phyloP scores from a whole-genome alignment of 2,113 vertebrate species.

The Zosterops hypoxanthus region DNA sequence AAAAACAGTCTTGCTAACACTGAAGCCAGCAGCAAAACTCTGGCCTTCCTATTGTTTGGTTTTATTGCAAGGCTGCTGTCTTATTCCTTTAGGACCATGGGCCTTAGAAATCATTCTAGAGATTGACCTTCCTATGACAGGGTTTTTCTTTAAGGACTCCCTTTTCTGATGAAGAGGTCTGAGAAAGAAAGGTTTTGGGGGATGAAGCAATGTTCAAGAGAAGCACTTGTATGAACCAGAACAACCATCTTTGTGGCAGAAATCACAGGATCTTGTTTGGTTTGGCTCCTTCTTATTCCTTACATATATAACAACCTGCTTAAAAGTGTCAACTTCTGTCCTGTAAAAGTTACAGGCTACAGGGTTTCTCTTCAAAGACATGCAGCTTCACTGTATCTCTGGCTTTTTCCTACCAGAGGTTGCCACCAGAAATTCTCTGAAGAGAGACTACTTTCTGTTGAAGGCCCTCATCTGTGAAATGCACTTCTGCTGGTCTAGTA shows the following conservation, averaged over 20 bases:
- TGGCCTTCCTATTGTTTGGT: neutral
- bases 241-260: neutral
- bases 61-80: neutral
- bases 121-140: neutral
- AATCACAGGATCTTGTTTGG: neutral
- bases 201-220: neutral
- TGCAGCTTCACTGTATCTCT: neutral
- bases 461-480: neutral
- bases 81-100: neutral
- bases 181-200: neutral
- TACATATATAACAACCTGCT: neutral
- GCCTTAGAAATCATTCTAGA: neutral
- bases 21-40: neutral
- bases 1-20: neutral
- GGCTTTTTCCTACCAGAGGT: neutral
- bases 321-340: neutral
- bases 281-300: neutral
- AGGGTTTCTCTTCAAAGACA: neutral
- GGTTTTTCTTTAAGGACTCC: neutral
- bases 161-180: neutral
- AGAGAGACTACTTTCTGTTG: neutral
- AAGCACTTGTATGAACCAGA: neutral
- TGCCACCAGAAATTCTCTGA: neutral
- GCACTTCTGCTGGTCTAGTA: neutral
- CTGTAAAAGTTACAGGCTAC: neutral